Conservation (phyloP, 2,888 invertebrate species). For the Enchytraeus crypticus region DNA sequence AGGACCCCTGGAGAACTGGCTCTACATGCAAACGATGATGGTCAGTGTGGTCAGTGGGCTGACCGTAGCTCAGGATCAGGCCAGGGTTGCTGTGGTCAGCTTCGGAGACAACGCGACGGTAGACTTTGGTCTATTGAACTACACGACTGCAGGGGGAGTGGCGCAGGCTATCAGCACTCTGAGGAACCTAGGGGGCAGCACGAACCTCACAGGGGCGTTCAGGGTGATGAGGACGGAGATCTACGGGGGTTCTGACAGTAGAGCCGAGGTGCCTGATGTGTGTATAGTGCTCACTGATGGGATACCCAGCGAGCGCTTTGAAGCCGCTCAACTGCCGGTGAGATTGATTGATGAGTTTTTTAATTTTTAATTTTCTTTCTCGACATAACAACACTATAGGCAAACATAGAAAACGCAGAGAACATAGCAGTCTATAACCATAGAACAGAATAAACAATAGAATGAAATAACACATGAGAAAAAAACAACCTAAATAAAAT, state of each 20-base stretch:
- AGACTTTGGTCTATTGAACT: background rate
- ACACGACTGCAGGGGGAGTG: background rate
- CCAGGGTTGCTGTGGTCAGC: background rate
- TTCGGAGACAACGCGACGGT: background rate
- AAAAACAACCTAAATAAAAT: no score
- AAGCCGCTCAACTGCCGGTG: background rate
- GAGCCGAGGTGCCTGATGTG: background rate
- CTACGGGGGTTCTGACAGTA: background rate
- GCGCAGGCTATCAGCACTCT: background rate
- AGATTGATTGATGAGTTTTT: no score
- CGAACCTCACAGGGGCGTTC: slow-evolving; percentile 17
- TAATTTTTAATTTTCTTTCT: no score
- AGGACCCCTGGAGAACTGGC: background rate
- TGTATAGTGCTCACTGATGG: slow-evolving; percentile 3
- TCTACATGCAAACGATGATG: background rate
- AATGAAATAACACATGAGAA: no score
- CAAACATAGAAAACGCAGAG: no score
- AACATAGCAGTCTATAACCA: no score
- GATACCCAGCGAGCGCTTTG: background rate
- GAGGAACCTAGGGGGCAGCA: slow-evolving; percentile 10
- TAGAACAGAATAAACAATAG: no score
- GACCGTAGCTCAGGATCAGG: background rate
- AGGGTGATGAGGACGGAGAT: slow-evolving; percentile 1
- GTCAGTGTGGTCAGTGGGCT: background rate
- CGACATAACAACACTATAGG: no score